Conservation (phyloP, 30 jellyfish, hydroid and myxozoan genomes). For the Turritopsis rubra region DNA sequence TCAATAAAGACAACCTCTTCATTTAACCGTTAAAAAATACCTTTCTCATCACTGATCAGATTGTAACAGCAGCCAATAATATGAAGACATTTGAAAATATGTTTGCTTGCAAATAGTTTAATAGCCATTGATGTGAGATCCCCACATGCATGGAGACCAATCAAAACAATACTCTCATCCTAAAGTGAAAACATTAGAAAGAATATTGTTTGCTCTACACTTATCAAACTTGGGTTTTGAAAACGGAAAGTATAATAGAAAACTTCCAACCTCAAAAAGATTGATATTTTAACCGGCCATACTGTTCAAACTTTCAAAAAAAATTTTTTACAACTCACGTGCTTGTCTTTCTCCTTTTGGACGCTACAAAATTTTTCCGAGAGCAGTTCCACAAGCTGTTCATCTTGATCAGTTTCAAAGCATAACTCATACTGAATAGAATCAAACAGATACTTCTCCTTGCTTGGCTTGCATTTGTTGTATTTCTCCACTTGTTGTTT, state of each 20-base stretch:
- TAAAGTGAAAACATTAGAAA: too few relatives aligned
- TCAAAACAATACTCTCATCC: neutral
- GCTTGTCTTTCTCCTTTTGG: neutral
- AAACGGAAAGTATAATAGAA: too few relatives aligned
- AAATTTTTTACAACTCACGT: neutral
- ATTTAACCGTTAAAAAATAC: too few relatives aligned
- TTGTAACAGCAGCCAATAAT: slow-evolving; percentile 50
- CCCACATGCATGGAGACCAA: slow-evolving; percentile 56
- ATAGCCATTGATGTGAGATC: slow-evolving; percentile 37
- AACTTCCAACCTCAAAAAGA: too few relatives aligned
- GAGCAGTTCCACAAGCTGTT: neutral
- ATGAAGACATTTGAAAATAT: slow-evolving; percentile 7
- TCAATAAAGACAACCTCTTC: too few relatives aligned
- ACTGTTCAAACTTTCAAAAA: neutral
- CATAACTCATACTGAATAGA: neutral
- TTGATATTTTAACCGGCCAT: too few relatives aligned
- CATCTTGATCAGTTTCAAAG: neutral
- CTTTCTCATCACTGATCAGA: slow-evolving; percentile 14
- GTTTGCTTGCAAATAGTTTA: slow-evolving; percentile 25
- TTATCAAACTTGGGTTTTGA: too few relatives aligned
- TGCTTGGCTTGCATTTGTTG: neutral
- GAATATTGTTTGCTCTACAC: too few relatives aligned
- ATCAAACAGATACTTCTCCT: neutral
- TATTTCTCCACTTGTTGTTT: neutral
- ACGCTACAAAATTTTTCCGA: neutral